These are phyloP conservation scores for Menidia beryllina DNA, from an alignment of 2,113 vertebrate species.

Conservation along the genomic window DNA sequence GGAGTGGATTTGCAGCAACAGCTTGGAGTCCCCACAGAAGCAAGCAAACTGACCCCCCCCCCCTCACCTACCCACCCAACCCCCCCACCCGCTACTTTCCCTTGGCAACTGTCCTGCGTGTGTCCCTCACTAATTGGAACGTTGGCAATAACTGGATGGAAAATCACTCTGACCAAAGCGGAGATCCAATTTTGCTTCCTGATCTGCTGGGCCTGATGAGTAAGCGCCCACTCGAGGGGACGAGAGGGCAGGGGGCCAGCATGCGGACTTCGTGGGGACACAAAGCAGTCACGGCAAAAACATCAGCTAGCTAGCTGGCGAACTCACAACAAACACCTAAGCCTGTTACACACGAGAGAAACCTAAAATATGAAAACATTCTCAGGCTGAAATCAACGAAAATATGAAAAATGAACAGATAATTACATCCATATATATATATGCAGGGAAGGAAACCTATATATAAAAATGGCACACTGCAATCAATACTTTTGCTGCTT, in stretches of 20 bases:
- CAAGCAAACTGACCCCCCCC: conserved; percentile 29
- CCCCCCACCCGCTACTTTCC: too few species aligned
- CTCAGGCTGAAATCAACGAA: conserved; percentile 61
- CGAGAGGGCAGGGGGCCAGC: conserved; percentile 31
- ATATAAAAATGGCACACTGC: conserved; percentile 85
- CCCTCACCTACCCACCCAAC: too few species aligned
- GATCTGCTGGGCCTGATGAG: conserved; percentile 46
- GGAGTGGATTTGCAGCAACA: conserved; percentile 63
- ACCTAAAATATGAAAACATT: conserved; percentile 49
- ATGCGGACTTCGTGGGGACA: conserved; percentile 43
- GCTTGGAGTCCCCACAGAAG: conserved; percentile 63
- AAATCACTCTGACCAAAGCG: conserved; percentile 38
- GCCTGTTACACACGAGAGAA: conserved; percentile 75
- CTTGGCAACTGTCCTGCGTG: conserved; percentile 30
- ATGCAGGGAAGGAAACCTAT: conserved; percentile 73
- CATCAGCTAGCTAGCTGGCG: conserved; percentile 81
- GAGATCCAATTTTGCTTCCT: conserved; percentile 46
- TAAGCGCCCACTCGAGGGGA: conserved; percentile 1
- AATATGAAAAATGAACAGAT: conserved; percentile 55
- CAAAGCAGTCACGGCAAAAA: conserved; percentile 63
- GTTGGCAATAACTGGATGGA: conserved; percentile 42
- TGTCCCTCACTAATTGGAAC: conserved; percentile 40
- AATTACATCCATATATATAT: conserved; percentile 77
- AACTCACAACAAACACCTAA: conserved; percentile 84
- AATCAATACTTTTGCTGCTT: conserved; percentile 84